Base-by-base conservation (phyloP, 2,113 vertebrate genomes). In the Syngnathoides biaculeatus region DNA sequence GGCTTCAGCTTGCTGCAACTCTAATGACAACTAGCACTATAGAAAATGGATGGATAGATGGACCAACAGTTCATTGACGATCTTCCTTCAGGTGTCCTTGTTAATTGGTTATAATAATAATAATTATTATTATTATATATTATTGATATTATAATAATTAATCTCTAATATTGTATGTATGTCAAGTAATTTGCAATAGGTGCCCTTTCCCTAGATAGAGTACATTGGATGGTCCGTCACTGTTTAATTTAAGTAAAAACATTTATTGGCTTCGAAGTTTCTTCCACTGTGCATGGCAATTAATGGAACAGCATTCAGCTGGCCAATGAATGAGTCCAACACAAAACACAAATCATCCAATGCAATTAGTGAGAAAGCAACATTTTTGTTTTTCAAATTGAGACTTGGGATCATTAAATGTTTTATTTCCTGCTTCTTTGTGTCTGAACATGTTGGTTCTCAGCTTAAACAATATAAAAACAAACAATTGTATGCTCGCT, bases 221-320 rank as follows among this genome's bases (percentile, higher is more conserved):
- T 78, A 76, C 79, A 84, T 78, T 67, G 64, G 82, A 75, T 71
- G 81, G 62, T 72, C 55, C 72, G 26, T 38, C 64, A 60, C 71
- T n/a, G 38, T 62, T 62, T 43, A 15, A 76, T 79, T 75, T 74
- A 78, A 77, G 72, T 72, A 70, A 73, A 43, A 58, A 63, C 48
- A 79, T 77, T 73, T 30, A 68, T 62, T 69, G 63, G 69, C 64
- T 65, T 39, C 63, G 60, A 24, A 73, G 71, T 71, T 57, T 30
- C 20, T 30, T 30, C 14, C 19, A 17, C 6, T 47, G 56, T 42
- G 58, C 67, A 55, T 61, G 69, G 26, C 48, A 59, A 8, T 69
- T 57, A 40, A 55, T 77, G 61, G 75, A 82, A 80, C 42, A 53
- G 38, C 45, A 57, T 77, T 73, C 24, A 48, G 77, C 64, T 63